Conservation (phyloP, 2,113 vertebrate species). For the Aphyosemion australe region DNA sequence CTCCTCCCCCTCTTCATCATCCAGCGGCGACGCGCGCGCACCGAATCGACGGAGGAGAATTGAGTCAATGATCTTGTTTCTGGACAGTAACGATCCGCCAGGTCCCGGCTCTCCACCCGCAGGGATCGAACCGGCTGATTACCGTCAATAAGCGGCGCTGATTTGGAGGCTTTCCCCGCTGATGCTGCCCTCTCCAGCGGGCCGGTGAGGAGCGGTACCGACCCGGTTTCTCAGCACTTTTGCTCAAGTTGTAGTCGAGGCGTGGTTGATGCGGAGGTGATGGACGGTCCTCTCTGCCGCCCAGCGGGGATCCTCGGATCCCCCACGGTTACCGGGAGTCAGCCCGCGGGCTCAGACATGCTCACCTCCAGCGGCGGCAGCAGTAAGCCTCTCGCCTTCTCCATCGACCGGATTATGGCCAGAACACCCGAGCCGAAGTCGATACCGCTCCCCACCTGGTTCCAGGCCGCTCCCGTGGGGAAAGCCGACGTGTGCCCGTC, state of each 20-base stretch:
- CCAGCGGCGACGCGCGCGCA: constrained; percentile 69
- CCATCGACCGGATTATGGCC: constrained; percentile 99
- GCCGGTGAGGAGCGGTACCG: constrained; percentile 81
- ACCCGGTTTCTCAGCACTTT: constrained; percentile 71
- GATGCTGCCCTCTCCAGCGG: constrained; percentile 77
- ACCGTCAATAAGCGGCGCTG: constrained; percentile 76
- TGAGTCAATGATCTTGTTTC: constrained; percentile 92
- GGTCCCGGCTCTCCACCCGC: constrained; percentile 91
- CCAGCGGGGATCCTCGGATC: constrained; percentile 87
- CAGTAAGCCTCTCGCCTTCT: constrained; percentile 95
- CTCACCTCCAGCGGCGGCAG: constrained; percentile 74
- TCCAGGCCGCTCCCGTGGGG: constrained; percentile 82
- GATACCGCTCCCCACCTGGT: constrained; percentile 85
- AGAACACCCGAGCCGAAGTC: constrained; percentile 92
- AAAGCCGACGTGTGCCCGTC: constrained; percentile 86
- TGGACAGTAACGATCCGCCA: constrained; percentile 92
- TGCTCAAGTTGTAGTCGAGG: constrained; percentile 31
- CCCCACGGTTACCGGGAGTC: constrained; percentile 81
- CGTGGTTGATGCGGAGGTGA: constrained; percentile 72
- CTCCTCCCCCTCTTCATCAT: constrained; percentile 85
- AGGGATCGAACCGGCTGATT: constrained; percentile 83
- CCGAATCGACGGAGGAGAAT: constrained; percentile 87
- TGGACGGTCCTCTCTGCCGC: constrained; percentile 90
- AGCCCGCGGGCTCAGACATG: constrained; percentile 83
- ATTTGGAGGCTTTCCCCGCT: constrained; percentile 56